A percentile compares a stretch with the other conserved stretches of the same genome.
Conservation (phyloP, 2,113 vertebrate genomes). For the Oncorhynchus kisutch region DNA sequence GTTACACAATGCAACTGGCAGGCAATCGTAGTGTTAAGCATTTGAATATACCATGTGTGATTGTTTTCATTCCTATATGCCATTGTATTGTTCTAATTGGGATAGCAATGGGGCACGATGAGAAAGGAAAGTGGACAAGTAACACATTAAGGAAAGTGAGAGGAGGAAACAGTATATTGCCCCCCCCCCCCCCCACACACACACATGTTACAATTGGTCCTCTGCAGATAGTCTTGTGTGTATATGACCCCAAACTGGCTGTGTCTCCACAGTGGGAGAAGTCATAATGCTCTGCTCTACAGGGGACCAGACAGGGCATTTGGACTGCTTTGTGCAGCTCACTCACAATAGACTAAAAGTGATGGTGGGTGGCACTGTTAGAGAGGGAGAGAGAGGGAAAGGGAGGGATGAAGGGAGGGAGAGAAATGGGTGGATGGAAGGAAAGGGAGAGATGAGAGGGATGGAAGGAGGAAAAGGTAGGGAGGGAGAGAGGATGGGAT, state of each 20-base stretch:
- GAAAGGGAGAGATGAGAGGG: neutral
- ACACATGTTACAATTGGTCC: neutral
- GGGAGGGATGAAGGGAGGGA: neutral
- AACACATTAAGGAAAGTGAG: too few relatives aligned
- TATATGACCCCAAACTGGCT: neutral
- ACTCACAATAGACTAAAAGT: constrained; percentile 50
- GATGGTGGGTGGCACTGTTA: constrained; percentile 38
- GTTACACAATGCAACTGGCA: too few relatives aligned
- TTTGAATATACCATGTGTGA: too few relatives aligned
- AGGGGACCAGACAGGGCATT: too few relatives aligned
- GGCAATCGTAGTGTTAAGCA: too few relatives aligned
- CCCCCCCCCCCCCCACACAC: neutral
- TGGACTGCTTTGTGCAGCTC: constrained; percentile 23
- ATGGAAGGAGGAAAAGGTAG: neutral
- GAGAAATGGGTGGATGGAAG: neutral
- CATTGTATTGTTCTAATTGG: too few relatives aligned
- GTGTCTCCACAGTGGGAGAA: neutral
- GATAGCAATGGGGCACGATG: too few relatives aligned
- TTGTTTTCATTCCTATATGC: too few relatives aligned
- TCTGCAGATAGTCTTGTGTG: too few relatives aligned
- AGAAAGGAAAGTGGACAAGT: too few relatives aligned
- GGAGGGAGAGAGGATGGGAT: constrained; percentile 8
- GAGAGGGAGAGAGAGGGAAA: constrained; percentile 17
- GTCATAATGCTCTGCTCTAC: too few relatives aligned
- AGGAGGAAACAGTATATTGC: too few relatives aligned